Conservation (phyloP, 1,140 invertebrate species). For the Metaphire vulgaris region DNA sequence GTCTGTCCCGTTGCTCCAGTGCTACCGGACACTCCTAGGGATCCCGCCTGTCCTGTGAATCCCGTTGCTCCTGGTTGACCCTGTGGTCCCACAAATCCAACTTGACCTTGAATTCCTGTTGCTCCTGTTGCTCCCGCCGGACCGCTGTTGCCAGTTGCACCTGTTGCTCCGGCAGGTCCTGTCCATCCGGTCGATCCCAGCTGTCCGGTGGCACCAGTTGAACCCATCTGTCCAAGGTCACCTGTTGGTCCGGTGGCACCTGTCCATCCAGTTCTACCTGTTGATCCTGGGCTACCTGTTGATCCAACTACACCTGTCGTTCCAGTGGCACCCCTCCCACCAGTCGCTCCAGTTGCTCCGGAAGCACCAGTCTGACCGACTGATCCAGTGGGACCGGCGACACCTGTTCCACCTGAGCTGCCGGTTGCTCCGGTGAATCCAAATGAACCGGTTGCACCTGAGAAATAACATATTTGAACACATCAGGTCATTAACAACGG, state of each 20-base stretch:
- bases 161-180: constrained; percentile 21
- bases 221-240: constrained; percentile 4
- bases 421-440: constrained; percentile 2
- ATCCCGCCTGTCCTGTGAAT: background rate
- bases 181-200: background rate
- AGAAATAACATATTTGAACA: no score
- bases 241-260: constrained; percentile 16
- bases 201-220: constrained; percentile 21
- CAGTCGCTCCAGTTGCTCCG: constrained; percentile 3
- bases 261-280: constrained; percentile 15
- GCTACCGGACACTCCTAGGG: background rate
- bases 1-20: constrained; percentile 46
- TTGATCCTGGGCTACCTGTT: constrained; percentile 20
- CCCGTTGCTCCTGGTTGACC: constrained; percentile 6
- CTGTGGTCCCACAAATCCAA: background rate
- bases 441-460: constrained; percentile 4
- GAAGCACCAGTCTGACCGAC: constrained; percentile 1
- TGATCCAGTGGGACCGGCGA: background rate
- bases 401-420: background rate
- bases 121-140: background rate
- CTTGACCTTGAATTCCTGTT: background rate
- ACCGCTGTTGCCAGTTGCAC: constrained; percentile 17
- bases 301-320: constrained; percentile 12
- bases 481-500: no score
- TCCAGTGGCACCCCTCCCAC: background rate